Evolutionary conservation across 2,888 invertebrate genomes (phyloP).

Genomic region (Torymus tubicola): DNA sequence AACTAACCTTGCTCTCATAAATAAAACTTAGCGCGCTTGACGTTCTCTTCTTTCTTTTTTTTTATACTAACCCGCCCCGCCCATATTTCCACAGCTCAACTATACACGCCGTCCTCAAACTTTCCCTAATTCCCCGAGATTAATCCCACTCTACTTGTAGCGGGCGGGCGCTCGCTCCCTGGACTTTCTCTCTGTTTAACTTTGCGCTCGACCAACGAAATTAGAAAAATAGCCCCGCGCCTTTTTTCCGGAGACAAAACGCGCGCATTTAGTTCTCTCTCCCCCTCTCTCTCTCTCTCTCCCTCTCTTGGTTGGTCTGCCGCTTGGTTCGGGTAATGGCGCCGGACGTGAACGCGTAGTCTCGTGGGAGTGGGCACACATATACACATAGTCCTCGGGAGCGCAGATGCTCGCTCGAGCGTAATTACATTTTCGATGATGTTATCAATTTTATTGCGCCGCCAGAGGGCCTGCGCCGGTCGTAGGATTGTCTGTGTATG

Average conservation of each 20-base stretch:
- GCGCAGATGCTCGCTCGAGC: constrained; percentile 26
- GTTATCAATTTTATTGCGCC: constrained; percentile 72
- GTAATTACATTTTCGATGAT: constrained; percentile 73
- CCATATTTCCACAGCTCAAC: too few species aligned
- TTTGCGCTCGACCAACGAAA: constrained; percentile 22
- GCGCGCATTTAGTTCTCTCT: constrained; percentile 19
- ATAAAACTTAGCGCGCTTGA: too few species aligned
- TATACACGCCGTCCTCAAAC: too few species aligned
- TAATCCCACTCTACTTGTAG: too few species aligned
- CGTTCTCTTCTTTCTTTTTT: too few species aligned
- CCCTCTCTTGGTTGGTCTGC: not conserved
- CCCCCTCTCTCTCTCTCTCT: not conserved
- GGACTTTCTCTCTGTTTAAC: constrained; percentile 18
- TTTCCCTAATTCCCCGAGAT: too few species aligned
- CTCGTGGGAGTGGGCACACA: too few species aligned
- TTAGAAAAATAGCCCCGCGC: constrained; percentile 46
- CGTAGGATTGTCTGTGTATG: too few species aligned
- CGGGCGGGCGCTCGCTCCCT: too few species aligned
- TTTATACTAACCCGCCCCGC: too few species aligned
- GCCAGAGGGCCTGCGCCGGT: not conserved
- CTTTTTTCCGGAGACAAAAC: not conserved
- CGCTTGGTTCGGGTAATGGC: constrained; percentile 25
- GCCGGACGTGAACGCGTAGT: constrained; percentile 13
- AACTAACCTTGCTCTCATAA: too few species aligned
- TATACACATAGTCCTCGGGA: too few species aligned